These are phyloP conservation scores for Copsychus sechellarum DNA, from an alignment of 2,113 vertebrate species.

Conservation along the genomic window DNA sequence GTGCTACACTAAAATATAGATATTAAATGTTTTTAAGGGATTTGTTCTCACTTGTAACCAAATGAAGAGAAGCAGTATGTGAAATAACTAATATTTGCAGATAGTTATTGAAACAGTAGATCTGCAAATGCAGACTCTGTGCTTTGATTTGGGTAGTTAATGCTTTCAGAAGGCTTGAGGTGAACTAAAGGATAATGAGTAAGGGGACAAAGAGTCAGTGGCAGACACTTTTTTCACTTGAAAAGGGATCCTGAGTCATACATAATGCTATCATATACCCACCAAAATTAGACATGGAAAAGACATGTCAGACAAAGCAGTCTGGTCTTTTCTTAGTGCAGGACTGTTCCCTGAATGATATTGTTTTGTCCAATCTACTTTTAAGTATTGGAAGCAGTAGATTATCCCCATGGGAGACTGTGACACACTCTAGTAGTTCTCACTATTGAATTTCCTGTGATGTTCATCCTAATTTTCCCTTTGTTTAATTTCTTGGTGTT, in stretches of 20 bases:
- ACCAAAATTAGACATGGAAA: conserved; percentile 2
- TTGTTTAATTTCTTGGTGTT: conserved; percentile 8
- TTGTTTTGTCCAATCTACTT: conserved; percentile 1
- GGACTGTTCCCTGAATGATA: neutral
- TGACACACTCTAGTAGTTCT: neutral
- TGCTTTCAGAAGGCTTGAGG: neutral
- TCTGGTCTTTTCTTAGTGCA: neutral
- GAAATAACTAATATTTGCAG: conserved; percentile 35
- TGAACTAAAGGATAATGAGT: neutral
- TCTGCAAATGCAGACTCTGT: neutral
- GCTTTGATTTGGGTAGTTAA: conserved; percentile 4
- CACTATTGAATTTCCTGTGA: neutral
- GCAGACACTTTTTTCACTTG: neutral
- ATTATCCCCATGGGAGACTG: neutral
- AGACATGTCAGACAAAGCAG: neutral
- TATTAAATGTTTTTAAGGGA: conserved; percentile 21
- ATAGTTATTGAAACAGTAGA: conserved; percentile 20
- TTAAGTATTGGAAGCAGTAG: conserved; percentile 16
- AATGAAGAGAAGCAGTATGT: neutral
- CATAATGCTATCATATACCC: neutral
- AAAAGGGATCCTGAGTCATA: neutral
- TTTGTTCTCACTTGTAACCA: conserved; percentile 17
- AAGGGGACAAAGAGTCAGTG: neutral
- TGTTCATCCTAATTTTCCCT: neutral
- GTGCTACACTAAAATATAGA: neutral